A percentile compares a stretch with the other conserved stretches of the same genome.
Conservation (phyloP, 1,140 invertebrate species). For the Drosophila lacteicornis region DNA sequence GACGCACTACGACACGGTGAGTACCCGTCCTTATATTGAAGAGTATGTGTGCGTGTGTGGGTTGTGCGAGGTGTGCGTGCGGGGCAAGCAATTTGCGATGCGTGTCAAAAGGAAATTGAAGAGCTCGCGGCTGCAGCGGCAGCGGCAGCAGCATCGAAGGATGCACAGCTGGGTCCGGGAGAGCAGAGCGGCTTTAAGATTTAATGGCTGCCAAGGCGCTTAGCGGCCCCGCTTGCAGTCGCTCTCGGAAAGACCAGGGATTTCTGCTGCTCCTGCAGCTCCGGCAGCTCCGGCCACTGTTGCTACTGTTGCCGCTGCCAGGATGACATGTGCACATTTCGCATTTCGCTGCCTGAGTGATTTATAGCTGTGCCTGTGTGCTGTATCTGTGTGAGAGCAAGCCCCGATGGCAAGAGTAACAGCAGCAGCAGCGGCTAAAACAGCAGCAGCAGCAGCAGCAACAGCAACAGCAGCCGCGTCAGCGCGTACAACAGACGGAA, state of each 20-base stretch:
- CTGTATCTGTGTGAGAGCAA: slow-evolving; percentile 47
- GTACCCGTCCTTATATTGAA: slow-evolving; percentile 64
- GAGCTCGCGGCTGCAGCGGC: slow-evolving; percentile 50
- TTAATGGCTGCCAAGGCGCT: slow-evolving; percentile 54
- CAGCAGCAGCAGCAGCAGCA: slow-evolving; percentile 6
- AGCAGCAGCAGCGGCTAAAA: slow-evolving; percentile 6
- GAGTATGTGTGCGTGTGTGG: slow-evolving; percentile 5
- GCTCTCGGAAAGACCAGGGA: slow-evolving; percentile 22
- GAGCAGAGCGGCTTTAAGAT: slow-evolving; percentile 50
- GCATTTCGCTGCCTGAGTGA: slow-evolving; percentile 79
- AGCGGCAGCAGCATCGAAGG: slow-evolving; percentile 21
- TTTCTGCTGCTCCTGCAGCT: slow-evolving; percentile 16
- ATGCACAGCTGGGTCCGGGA: slow-evolving; percentile 22
- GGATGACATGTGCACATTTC: slow-evolving; percentile 79
- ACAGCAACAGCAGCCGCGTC: slow-evolving; percentile 32
- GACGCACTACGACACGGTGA: slow-evolving; percentile 97
- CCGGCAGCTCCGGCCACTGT: slow-evolving; percentile 14
- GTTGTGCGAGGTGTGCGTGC: slow-evolving; percentile 14
- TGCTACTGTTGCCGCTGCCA: slow-evolving; percentile 34
- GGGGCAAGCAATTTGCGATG: slow-evolving; percentile 63
- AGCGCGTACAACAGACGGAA: slow-evolving; percentile 55
- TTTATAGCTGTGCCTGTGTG: slow-evolving; percentile 69
- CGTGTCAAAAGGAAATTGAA: slow-evolving; percentile 78
- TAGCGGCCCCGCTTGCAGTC: slow-evolving; percentile 36
- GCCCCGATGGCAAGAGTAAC: slow-evolving; percentile 40